These are phyloP conservation scores for Ictalurus punctatus DNA, from an alignment of 2,113 vertebrate genomes.

Conservation along the genomic window DNA sequence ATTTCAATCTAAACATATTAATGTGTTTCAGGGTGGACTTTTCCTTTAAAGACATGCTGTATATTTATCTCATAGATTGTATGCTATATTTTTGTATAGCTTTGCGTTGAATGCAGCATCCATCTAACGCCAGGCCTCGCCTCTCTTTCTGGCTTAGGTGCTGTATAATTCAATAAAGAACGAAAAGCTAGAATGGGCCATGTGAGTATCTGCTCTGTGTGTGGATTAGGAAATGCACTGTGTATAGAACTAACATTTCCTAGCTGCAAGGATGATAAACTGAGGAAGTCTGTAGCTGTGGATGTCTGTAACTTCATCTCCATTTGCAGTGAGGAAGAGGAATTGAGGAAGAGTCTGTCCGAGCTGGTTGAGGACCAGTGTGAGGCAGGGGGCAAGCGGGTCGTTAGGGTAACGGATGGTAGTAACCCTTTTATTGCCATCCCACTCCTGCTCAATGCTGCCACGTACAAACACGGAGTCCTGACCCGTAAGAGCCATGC, in stretches of 20 bases:
- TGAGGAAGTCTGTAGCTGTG: conserved; percentile 13
- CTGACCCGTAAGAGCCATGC: conserved; percentile 93
- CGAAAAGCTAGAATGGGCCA: conserved; percentile 97
- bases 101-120: neutral
- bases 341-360: conserved; percentile 93
- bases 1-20: neutral
- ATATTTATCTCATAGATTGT: neutral
- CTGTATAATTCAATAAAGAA: conserved; percentile 98
- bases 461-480: conserved; percentile 94
- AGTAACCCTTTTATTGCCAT: conserved; percentile 95
- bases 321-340: conserved; percentile 88
- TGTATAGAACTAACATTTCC: neutral
- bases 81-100: neutral
- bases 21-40: neutral
- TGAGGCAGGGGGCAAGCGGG: conserved; percentile 85
- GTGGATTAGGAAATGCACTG: neutral
- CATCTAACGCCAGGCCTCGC: neutral
- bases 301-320: conserved; percentile 51
- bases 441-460: conserved; percentile 85
- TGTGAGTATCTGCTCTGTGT: conserved; percentile 81
- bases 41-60: neutral
- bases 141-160: conserved; percentile 72
- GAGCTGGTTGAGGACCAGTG: conserved; percentile 96
- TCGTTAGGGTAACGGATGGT: conserved; percentile 90
- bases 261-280: neutral